These are phyloP conservation scores for Oncorhynchus clarkii DNA, from an alignment of 2,113 vertebrate genomes.

Conservation along the genomic window DNA sequence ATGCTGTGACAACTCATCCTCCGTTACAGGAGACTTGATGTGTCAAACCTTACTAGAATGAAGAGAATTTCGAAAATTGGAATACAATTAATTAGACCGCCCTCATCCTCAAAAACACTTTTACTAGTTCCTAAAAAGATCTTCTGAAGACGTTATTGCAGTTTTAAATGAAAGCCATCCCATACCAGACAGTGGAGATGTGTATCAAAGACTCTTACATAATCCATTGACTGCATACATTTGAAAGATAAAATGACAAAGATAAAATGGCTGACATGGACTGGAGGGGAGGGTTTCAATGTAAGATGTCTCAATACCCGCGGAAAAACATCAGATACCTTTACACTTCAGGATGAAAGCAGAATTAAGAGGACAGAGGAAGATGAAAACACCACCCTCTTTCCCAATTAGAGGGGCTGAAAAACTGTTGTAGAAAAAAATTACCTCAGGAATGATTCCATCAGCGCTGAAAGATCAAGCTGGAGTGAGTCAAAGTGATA, in stretches of 20 bases:
- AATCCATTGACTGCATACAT: background rate
- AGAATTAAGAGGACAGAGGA: background rate
- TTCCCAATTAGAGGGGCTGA: slow-evolving; percentile 10
- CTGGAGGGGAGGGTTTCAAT: background rate
- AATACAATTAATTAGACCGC: background rate
- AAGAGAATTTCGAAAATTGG: background rate
- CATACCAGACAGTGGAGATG: background rate
- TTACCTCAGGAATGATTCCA: background rate
- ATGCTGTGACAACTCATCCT: background rate
- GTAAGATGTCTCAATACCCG: background rate
- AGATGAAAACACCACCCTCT: background rate
- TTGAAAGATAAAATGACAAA: background rate
- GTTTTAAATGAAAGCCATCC: background rate
- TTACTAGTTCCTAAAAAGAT: background rate
- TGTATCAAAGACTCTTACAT: background rate
- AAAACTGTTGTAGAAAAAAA: slow-evolving; percentile 7
- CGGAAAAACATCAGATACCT: background rate
- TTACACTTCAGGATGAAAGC: background rate
- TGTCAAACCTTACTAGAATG: background rate
- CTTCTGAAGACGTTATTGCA: too few relatives aligned
- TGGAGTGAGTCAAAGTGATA: slow-evolving; percentile 5
- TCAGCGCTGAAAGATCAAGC: slow-evolving; percentile 8
- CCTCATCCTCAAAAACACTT: background rate
- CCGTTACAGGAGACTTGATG: background rate
- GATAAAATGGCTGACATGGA: background rate